phyloP scores from a whole-genome alignment of 2,888 invertebrate genomes.

The Anagyrus pseudococci region DNA sequence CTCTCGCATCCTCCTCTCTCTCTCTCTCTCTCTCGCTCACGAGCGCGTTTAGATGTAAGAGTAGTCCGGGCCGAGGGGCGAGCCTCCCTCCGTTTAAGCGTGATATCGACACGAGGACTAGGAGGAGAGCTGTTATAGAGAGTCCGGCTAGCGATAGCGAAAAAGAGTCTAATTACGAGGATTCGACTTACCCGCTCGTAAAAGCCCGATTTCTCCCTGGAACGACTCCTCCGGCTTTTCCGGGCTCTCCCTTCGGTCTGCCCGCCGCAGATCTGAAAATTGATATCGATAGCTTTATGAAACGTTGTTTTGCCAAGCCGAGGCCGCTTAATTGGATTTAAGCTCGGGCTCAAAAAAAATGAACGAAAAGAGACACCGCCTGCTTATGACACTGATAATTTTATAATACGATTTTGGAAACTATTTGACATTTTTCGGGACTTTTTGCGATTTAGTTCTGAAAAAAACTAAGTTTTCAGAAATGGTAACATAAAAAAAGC shows the following conservation, averaged over 20 bases:
- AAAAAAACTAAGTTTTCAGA: neutral
- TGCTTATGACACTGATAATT: too few relatives aligned
- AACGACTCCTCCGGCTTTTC: constrained; percentile 1
- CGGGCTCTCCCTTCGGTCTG: neutral
- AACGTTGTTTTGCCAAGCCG: constrained; percentile 6
- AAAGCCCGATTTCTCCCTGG: constrained; percentile 26
- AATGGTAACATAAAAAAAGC: too few relatives aligned
- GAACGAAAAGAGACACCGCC: neutral
- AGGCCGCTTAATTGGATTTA: constrained; percentile 10
- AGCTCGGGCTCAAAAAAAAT: neutral
- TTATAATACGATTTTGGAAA: too few relatives aligned
- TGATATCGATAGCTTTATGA: constrained; percentile 29
- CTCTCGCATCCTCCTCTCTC: constrained; percentile 23
- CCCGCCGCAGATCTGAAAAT: constrained; percentile 29
- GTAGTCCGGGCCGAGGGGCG: too few relatives aligned
- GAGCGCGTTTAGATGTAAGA: constrained; percentile 15
- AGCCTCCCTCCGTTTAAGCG: constrained; percentile 43
- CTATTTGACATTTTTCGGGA: neutral
- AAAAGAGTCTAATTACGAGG: constrained; percentile 43
- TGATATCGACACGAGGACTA: constrained; percentile 46
- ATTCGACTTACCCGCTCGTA: constrained; percentile 41
- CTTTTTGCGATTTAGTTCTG: too few relatives aligned
- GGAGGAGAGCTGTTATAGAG: too few relatives aligned
- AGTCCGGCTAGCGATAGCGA: constrained; percentile 44
- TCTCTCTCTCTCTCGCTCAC: constrained; percentile 17